Conservation (phyloP, 2,113 vertebrate species). For the Antidorcas marsupialis region DNA sequence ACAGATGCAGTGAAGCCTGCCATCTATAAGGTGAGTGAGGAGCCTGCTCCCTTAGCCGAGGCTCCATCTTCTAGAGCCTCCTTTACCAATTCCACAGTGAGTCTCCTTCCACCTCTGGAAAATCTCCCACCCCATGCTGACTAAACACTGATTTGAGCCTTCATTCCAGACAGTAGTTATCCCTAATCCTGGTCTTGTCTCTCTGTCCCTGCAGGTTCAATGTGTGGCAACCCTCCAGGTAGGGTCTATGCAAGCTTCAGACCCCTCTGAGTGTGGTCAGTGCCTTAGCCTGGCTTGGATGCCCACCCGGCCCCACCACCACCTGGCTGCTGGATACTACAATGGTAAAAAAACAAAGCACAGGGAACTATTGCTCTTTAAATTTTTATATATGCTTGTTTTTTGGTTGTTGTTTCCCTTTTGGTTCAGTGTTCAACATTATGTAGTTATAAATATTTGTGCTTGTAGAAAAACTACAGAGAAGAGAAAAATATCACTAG, state of each 20-base stretch:
- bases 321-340: constrained; percentile 92
- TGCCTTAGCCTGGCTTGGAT: constrained; percentile 93
- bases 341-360: constrained; percentile 84
- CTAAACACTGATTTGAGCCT: neutral
- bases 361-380: neutral
- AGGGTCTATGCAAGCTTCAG: constrained; percentile 86
- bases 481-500: neutral
- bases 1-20: constrained; percentile 77
- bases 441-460: neutral
- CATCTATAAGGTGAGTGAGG: constrained; percentile 83
- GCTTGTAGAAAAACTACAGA: neutral
- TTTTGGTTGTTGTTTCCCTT: neutral
- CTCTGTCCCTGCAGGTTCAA: constrained; percentile 76
- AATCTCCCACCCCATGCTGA: neutral
- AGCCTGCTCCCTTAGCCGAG: neutral
- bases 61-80: neutral
- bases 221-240: constrained; percentile 86
- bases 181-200: neutral
- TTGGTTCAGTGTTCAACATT: neutral
- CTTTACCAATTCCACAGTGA: neutral
- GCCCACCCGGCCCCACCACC: constrained; percentile 89
- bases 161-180: neutral
- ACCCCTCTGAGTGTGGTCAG: constrained; percentile 81
- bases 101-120: neutral
- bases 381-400: neutral